Evolutionary conservation across 1,140 invertebrate genomes (phyloP).

Genomic region (Drosophila bipectinata): DNA sequence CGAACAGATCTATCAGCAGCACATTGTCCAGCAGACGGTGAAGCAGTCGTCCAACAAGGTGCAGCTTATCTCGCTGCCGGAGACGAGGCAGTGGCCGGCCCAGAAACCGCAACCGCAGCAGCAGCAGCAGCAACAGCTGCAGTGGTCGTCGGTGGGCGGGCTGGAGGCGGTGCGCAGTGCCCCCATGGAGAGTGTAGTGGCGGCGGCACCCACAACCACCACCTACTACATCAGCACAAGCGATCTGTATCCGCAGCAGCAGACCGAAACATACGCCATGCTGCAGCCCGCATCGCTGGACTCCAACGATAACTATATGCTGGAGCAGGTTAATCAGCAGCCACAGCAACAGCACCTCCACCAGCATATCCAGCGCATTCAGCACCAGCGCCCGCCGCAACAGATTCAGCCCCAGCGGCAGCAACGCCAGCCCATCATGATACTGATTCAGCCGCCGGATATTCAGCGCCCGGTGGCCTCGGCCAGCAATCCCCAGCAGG

Average conservation of each 20-base stretch:
- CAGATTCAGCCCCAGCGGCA: conserved; percentile 24
- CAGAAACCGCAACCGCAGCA: conserved; percentile 34
- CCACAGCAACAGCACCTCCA: conserved; percentile 33
- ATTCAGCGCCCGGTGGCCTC: conserved; percentile 60
- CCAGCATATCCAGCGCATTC: conserved; percentile 11
- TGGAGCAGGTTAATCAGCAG: conserved; percentile 44
- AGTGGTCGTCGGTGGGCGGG: conserved; percentile 68
- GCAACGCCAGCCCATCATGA: conserved; percentile 73
- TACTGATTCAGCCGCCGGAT: conserved; percentile 69
- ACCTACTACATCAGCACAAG: conserved; percentile 75
- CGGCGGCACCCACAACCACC: conserved; percentile 39
- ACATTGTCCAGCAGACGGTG: conserved; percentile 38
- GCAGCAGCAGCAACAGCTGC: conserved; percentile 41
- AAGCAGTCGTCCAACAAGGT: conserved; percentile 40
- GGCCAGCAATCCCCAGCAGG: conserved; percentile 69
- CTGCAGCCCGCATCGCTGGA: conserved; percentile 37
- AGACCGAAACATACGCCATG: conserved; percentile 47
- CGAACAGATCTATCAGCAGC: conserved; percentile 42
- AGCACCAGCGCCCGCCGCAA: conserved; percentile 20
- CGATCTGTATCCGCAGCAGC: conserved; percentile 65
- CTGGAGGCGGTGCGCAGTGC: conserved; percentile 61
- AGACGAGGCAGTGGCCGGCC: conserved; percentile 26
- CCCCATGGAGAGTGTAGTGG: conserved; percentile 28
- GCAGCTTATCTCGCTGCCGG: conserved; percentile 37
- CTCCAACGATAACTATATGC: conserved; percentile 65